Evolutionary conservation across 2,113 vertebrate species (phyloP).

Genomic region (Microcebus tavaratra): DNA sequence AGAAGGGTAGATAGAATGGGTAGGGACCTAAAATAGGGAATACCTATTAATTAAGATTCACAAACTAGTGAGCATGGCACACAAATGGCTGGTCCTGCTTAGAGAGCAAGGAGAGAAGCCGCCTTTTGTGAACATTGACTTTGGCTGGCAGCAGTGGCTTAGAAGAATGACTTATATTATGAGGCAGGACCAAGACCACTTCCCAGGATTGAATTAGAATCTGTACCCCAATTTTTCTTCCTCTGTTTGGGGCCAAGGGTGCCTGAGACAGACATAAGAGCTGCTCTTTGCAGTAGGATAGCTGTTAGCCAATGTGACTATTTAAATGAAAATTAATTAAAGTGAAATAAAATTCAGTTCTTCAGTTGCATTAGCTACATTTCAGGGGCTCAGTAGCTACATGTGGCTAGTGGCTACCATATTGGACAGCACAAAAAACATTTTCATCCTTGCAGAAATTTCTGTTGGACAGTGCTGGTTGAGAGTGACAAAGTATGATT

Average conservation of each 20-base stretch:
- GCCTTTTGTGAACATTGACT: background rate
- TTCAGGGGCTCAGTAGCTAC: too few relatives aligned
- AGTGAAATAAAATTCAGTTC: background rate
- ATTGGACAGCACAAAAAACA: background rate
- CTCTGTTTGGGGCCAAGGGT: background rate
- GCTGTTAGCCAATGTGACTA: background rate
- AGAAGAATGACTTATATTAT: background rate
- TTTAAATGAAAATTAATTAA: background rate
- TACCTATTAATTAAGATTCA: background rate
- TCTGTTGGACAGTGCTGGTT: background rate
- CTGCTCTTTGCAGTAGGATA: background rate
- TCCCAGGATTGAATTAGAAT: background rate
- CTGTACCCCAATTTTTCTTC: background rate
- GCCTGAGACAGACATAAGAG: too few relatives aligned
- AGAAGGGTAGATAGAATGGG: background rate
- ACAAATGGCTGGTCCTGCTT: background rate
- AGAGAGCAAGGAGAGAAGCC: background rate
- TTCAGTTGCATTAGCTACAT: rapidly evolving
- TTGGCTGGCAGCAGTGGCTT: background rate
- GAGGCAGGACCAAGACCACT: background rate
- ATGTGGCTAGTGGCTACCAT: background rate
- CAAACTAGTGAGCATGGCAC: background rate
- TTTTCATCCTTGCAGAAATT: background rate
- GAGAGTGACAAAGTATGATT: background rate
- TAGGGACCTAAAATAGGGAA: background rate